A percentile compares a stretch with the other conserved stretches of the same genome.
These are phyloP conservation scores for Megalops atlanticus DNA, from an alignment of 2,113 vertebrate species.

Conservation along the genomic window DNA sequence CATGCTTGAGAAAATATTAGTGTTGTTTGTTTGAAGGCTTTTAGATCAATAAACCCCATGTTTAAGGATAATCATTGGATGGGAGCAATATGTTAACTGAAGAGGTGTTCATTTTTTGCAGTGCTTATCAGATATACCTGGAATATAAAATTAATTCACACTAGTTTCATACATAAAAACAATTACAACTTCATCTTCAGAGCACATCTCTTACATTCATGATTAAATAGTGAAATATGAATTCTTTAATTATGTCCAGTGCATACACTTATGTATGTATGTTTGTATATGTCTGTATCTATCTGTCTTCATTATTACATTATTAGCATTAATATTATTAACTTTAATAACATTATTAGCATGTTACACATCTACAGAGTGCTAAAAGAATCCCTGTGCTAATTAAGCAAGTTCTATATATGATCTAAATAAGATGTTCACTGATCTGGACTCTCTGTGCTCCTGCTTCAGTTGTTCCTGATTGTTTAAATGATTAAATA, in stretches of 20 bases:
- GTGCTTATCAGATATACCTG: not conserved
- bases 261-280: not conserved
- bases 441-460: constrained; percentile 55
- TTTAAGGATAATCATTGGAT: constrained; percentile 12
- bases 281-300: not conserved
- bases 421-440: constrained; percentile 70
- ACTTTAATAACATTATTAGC: constrained; percentile 20
- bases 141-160: not conserved
- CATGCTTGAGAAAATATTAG: constrained; percentile 42
- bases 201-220: not conserved
- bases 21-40: constrained; percentile 39
- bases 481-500: constrained; percentile 75
- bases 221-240: not conserved
- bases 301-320: constrained; percentile 5
- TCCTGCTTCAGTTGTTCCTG: constrained; percentile 60
- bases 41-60: constrained; percentile 27
- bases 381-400: constrained; percentile 4
- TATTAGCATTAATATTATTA: constrained; percentile 22
- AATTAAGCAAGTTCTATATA: constrained; percentile 53
- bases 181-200: not conserved
- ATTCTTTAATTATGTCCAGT: too few species aligned
- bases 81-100: constrained; percentile 2
- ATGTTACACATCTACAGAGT: constrained; percentile 1
- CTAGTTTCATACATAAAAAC: not conserved
- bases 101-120: not conserved